phyloP scores from a whole-genome alignment of 2,888 invertebrate genomes.

The Diaperis boleti region DNA sequence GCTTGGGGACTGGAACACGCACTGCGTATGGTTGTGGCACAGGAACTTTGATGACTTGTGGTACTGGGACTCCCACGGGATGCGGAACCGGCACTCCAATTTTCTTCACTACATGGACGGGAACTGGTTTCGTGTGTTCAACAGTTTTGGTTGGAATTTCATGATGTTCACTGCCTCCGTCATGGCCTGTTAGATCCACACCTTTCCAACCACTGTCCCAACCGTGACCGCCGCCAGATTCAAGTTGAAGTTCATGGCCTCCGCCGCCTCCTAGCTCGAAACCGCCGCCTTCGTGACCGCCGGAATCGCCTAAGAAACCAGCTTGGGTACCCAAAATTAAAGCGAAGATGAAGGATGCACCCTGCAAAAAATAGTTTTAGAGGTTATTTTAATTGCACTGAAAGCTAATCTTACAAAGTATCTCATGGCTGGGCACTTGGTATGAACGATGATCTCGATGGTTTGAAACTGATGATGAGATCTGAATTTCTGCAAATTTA shows the following conservation, averaged over 20 bases:
- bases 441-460: slow-evolving; percentile 45
- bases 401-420: slow-evolving; percentile 49
- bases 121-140: slow-evolving; percentile 78
- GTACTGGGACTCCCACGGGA: slow-evolving; percentile 78
- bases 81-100: slow-evolving; percentile 80
- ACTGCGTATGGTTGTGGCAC: slow-evolving; percentile 83
- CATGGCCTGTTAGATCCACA: slow-evolving; percentile 67
- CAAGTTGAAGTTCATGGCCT: slow-evolving; percentile 65
- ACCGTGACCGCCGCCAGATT: slow-evolving; percentile 60
- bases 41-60: slow-evolving; percentile 75
- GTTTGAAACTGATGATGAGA: slow-evolving; percentile 57
- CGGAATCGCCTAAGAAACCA: slow-evolving; percentile 52
- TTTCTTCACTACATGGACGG: slow-evolving; percentile 79
- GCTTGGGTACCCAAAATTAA: slow-evolving; percentile 53
- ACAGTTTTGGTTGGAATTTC: slow-evolving; percentile 71
- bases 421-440: slow-evolving; percentile 52
- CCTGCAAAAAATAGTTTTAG: slow-evolving; percentile 46
- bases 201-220: slow-evolving; percentile 59
- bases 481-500: slow-evolving; percentile 52
- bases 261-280: slow-evolving; percentile 45
- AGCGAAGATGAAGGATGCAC: slow-evolving; percentile 52
- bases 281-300: slow-evolving; percentile 45
- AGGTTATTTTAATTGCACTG: neutral
- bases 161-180: slow-evolving; percentile 63
- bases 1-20: slow-evolving; percentile 78